Conservation (phyloP, 2,797 vertebrate species). For the Dryobates pubescens region DNA sequence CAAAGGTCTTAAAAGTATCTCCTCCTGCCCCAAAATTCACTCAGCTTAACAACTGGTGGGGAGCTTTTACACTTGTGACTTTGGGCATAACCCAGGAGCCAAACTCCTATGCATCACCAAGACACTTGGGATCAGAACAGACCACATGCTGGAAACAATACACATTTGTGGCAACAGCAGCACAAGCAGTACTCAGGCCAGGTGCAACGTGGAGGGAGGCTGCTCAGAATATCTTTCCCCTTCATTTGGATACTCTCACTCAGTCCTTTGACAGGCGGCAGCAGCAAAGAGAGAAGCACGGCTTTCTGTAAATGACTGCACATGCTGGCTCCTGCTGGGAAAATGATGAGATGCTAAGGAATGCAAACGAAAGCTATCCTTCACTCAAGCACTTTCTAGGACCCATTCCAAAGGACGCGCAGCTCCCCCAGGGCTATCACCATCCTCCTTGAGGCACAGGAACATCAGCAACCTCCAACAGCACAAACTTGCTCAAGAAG, state of each 20-base stretch:
- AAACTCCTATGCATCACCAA: neutral
- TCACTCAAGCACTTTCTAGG: constrained; percentile 65
- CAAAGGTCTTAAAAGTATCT: neutral
- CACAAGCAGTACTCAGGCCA: neutral
- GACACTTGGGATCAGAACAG: neutral
- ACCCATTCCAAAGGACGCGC: constrained; percentile 48
- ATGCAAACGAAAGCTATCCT: constrained; percentile 12
- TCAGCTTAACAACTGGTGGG: neutral
- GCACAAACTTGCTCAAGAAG: neutral
- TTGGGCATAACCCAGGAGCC: neutral
- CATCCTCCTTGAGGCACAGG: constrained; percentile 17
- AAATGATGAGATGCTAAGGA: constrained; percentile 62
- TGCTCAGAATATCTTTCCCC: constrained; percentile 7
- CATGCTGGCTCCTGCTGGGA: constrained; percentile 53
- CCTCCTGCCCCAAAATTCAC: neutral
- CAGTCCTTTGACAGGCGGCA: constrained; percentile 36
- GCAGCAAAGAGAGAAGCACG: constrained; percentile 37
- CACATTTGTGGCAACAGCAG: neutral
- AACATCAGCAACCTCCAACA: neutral
- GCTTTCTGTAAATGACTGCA: constrained; percentile 56
- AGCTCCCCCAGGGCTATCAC: neutral
- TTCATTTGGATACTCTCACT: constrained; percentile 20
- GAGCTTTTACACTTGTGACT: neutral
- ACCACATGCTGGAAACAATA: neutral
- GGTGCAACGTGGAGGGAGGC: constrained; percentile 5